A percentile compares a stretch with the other conserved stretches of the same genome.
Evolutionary conservation across 2,888 invertebrate species (phyloP).

Genomic region (Athalia rosae): DNA sequence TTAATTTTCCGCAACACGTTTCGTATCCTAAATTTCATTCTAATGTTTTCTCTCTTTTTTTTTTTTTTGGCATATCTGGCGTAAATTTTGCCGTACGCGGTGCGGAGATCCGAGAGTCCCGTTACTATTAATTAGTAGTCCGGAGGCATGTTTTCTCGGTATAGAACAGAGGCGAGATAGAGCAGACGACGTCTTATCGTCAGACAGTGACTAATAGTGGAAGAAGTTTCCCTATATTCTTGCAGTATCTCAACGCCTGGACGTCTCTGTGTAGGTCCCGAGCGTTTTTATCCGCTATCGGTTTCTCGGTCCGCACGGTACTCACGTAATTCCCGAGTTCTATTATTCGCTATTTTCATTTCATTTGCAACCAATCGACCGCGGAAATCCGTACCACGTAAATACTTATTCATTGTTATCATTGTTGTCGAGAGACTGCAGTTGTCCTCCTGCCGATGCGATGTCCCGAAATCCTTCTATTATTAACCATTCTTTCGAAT

Average conservation of each 20-base stretch:
- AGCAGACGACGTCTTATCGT: conserved; percentile 42
- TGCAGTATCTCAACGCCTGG: conserved; percentile 4
- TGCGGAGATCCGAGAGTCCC: conserved; percentile 1
- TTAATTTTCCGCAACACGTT: too few relatives aligned
- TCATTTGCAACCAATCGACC: conserved; percentile 30
- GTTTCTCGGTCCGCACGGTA: conserved; percentile 24
- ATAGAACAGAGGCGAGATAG: conserved; percentile 35
- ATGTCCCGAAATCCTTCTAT: conserved; percentile 42
- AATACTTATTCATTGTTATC: conserved; percentile 36
- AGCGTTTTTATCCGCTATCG: conserved; percentile 41
- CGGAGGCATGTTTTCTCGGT: conserved; percentile 25
- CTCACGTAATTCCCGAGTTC: background rate
- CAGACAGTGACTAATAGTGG: conserved; percentile 41
- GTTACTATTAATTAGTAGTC: conserved; percentile 40
- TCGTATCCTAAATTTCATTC: too few relatives aligned
- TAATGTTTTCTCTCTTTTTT: too few relatives aligned
- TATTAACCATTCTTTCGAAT: conserved; percentile 24
- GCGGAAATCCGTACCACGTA: conserved; percentile 1
- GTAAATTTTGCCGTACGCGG: conserved; percentile 9
- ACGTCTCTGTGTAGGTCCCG: background rate
- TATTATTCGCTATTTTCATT: conserved; percentile 45
- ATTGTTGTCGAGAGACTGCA: conserved; percentile 12
- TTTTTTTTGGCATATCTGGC: background rate
- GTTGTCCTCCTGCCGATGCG: conserved; percentile 8
- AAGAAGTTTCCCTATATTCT: conserved; percentile 22